These are phyloP conservation scores for Acanthiza pusilla DNA, from an alignment of 2,797 vertebrate species.

Conservation along the genomic window DNA sequence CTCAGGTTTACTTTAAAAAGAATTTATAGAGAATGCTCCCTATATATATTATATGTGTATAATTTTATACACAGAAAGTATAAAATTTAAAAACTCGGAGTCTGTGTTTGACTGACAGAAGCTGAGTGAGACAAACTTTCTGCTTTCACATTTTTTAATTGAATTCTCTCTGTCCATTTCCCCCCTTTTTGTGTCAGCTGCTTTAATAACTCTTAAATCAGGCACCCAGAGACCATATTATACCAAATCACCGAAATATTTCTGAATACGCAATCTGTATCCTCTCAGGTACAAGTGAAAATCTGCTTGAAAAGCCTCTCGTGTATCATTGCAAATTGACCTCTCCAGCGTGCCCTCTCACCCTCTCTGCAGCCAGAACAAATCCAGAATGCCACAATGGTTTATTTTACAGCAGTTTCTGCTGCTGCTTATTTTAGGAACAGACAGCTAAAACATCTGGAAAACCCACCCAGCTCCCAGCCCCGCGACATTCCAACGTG, in stretches of 20 bases:
- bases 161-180: background rate
- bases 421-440: background rate
- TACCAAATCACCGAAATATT: background rate
- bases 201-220: background rate
- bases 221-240: background rate
- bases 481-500: background rate
- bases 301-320: background rate
- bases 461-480: background rate
- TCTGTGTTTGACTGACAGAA: background rate
- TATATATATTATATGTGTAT: too few relatives aligned
- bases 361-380: background rate
- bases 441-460: background rate
- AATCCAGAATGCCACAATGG: background rate
- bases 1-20: background rate
- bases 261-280: background rate
- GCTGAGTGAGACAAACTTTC: accelerated
- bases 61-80: background rate
- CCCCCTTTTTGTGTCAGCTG: background rate
- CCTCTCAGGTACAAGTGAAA: background rate
- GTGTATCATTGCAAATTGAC: background rate
- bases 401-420: background rate
- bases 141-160: background rate
- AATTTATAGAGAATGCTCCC: background rate
- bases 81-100: background rate
- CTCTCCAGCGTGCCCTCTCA: background rate